Percentiles rank a stretch among this genome's conserved stretches.
These are phyloP conservation scores for Amblyornis subalaris DNA, from an alignment of 2,113 vertebrate species.

Conservation along the genomic window DNA sequence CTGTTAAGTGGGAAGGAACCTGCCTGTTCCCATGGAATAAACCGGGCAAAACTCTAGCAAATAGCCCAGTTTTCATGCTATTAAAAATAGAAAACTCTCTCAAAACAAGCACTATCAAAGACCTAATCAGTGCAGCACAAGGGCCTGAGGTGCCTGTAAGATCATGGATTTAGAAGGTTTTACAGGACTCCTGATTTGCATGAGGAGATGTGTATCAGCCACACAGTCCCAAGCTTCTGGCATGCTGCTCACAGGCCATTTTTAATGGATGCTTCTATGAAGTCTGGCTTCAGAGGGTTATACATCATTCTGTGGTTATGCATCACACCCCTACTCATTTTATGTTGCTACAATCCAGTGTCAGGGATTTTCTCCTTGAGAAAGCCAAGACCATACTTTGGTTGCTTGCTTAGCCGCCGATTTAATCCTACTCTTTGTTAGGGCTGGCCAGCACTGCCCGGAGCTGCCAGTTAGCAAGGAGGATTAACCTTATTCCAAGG, in stretches of 20 bases:
- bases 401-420: not conserved
- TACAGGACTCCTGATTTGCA: not conserved
- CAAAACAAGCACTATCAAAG: not conserved
- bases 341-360: not conserved
- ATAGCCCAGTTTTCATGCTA: not conserved
- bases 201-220: not conserved
- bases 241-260: not conserved
- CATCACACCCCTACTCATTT: rapidly evolving
- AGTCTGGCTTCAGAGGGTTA: not conserved
- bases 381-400: not conserved
- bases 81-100: not conserved
- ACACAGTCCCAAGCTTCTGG: not conserved
- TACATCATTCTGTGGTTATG: not conserved
- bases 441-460: not conserved
- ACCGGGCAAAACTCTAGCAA: not conserved
- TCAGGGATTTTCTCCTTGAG: not conserved
- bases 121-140: not conserved
- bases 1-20: not conserved
- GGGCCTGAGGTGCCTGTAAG: not conserved
- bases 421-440: not conserved
- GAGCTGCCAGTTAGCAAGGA: not conserved
- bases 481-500: not conserved
- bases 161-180: not conserved
- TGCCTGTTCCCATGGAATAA: not conserved
- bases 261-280: not conserved